Conservation (phyloP, 1,140 invertebrate genomes). For the Goniozus legneri region DNA sequence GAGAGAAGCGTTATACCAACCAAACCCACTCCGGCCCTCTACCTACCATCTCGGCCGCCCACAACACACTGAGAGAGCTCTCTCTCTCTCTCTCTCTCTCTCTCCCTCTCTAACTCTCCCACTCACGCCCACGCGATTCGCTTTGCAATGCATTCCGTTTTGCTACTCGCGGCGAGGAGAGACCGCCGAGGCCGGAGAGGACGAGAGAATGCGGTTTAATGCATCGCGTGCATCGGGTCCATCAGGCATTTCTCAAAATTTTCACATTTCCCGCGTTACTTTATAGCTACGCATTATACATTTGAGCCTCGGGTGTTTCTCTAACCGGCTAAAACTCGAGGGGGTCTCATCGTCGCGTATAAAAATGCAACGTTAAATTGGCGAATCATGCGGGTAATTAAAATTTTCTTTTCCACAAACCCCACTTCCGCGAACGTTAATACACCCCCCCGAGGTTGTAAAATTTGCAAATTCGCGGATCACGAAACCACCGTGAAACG, state of each 20-base stretch:
- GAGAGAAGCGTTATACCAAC: constrained; percentile 9
- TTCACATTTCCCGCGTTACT: constrained; percentile 16
- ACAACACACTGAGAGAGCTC: too few species aligned
- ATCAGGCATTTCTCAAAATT: too few species aligned
- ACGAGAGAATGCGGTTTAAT: too few species aligned
- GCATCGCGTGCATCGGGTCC: constrained; percentile 20
- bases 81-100: too few species aligned
- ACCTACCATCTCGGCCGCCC: too few species aligned
- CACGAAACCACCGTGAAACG: too few species aligned
- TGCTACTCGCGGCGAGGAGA: constrained; percentile 15
- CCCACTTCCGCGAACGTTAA: too few species aligned
- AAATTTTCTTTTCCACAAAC: too few species aligned
- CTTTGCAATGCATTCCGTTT: constrained; percentile 29
- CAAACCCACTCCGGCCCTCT: background rate
- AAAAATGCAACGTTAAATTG: background rate
- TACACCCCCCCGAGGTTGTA: too few species aligned
- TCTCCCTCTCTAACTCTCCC: background rate
- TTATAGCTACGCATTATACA: background rate
- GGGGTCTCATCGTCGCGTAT: background rate
- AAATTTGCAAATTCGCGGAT: too few species aligned
- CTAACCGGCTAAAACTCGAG: background rate
- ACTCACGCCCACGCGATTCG: constrained; percentile 5
- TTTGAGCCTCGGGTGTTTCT: background rate
- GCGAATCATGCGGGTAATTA: background rate
- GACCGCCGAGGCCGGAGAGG: too few species aligned